These are phyloP conservation scores for Setipinna tenuifilis DNA, from an alignment of 2,797 vertebrate genomes.

Conservation along the genomic window DNA sequence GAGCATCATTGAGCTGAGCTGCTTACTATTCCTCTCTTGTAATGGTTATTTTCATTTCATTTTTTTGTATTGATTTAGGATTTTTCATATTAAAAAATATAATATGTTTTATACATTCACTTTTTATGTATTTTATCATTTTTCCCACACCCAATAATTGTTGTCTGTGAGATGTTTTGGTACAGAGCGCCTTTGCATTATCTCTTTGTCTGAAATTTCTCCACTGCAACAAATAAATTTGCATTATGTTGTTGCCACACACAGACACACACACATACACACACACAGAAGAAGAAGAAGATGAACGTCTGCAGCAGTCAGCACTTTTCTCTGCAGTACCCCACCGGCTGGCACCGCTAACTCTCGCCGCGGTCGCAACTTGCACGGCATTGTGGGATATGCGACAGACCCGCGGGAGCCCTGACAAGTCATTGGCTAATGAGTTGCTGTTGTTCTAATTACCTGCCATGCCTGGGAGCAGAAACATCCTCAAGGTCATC, in stretches of 20 bases:
- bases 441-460: conserved; percentile 60
- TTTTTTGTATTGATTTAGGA: not conserved
- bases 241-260: not conserved
- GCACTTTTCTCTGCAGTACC: conserved; percentile 12
- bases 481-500: conserved; percentile 55
- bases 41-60: not conserved
- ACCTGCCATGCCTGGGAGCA: conserved; percentile 52
- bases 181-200: not conserved
- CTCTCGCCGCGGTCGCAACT: conserved; percentile 8
- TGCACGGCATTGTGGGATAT: conserved; percentile 42
- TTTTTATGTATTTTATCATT: not conserved
- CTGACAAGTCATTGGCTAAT: conserved; percentile 57
- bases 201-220: not conserved
- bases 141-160: not conserved
- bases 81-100: not conserved
- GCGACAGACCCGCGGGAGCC: conserved; percentile 52
- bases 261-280: too few species aligned
- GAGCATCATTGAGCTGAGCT: too few species aligned
- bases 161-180: not conserved
- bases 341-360: not conserved
- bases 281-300: not conserved
- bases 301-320: not conserved
- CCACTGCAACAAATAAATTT: not conserved
- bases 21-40: not conserved
- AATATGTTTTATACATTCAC: not conserved